phyloP scores from a whole-genome alignment of 2,797 vertebrate genomes.

The Enteromius mattozi region DNA sequence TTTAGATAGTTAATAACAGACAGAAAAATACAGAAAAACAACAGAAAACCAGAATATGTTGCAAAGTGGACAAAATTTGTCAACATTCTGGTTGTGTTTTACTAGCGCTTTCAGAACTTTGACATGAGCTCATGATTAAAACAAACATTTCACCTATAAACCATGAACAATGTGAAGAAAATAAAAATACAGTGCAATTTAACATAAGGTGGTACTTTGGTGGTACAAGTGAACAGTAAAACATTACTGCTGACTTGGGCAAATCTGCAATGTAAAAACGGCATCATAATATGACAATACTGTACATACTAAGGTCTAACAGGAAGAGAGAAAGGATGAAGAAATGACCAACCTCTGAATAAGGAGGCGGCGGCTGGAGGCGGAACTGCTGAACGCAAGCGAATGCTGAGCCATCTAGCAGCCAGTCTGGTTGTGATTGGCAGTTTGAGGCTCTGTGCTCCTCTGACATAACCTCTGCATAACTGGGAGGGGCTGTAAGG shows the following conservation, averaged over 20 bases:
- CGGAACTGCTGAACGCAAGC: constrained; percentile 81
- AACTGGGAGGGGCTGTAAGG: constrained; percentile 81
- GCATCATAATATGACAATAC: background rate
- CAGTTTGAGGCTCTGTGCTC: constrained; percentile 68
- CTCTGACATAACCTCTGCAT: constrained; percentile 81
- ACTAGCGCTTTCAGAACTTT: background rate
- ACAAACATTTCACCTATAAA: background rate
- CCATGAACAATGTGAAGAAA: background rate
- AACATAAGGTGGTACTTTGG: background rate
- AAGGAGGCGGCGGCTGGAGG: constrained; percentile 83
- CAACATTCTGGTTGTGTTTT: background rate
- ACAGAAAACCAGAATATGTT: background rate
- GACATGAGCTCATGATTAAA: background rate
- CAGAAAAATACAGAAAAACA: background rate
- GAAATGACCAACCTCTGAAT: constrained; percentile 77
- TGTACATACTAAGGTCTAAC: no score
- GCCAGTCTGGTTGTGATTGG: constrained; percentile 69
- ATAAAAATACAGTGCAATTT: background rate
- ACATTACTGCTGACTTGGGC: background rate
- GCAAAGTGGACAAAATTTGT: background rate
- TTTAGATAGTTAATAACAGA: background rate
- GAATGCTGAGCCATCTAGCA: constrained; percentile 73
- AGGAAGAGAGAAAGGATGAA: background rate
- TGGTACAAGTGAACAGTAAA: background rate
- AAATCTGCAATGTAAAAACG: constrained; percentile 25